These are phyloP conservation scores for Armadillidium nasatum DNA, from an alignment of 1,140 invertebrate species.

Conservation along the genomic window DNA sequence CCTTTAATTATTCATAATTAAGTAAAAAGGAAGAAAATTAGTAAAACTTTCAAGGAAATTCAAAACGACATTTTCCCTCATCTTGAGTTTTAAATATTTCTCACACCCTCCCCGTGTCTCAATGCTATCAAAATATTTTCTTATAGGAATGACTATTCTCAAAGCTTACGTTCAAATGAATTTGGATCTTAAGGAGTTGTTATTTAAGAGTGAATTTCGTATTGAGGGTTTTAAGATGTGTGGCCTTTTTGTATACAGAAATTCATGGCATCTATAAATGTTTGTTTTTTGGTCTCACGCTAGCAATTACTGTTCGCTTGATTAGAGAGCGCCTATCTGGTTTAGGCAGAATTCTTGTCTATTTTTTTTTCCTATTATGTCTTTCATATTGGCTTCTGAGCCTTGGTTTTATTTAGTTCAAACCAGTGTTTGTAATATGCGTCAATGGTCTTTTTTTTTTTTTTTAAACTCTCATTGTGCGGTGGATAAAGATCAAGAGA, in stretches of 20 bases:
- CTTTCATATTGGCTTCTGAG: neutral
- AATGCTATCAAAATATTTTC: neutral
- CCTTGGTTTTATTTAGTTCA: neutral
- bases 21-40: neutral
- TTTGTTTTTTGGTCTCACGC: slow-evolving; percentile 7
- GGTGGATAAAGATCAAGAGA: neutral
- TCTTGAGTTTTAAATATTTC: neutral
- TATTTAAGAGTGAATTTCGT: neutral
- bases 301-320: neutral
- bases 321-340: slow-evolving; percentile 6
- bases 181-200: neutral
- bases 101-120: neutral
- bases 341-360: neutral
- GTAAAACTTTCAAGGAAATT: neutral
- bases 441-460: neutral
- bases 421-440: neutral
- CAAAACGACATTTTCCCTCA: neutral
- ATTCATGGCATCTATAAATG: neutral
- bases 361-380: neutral
- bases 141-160: neutral
- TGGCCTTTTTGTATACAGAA: neutral
- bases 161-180: neutral
- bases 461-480: no score
- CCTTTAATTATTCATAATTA: slow-evolving; percentile 7
- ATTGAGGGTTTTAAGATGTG: neutral